phyloP scores from a whole-genome alignment of 2,797 vertebrate genomes.

The Enteromius thamalakanensis region DNA sequence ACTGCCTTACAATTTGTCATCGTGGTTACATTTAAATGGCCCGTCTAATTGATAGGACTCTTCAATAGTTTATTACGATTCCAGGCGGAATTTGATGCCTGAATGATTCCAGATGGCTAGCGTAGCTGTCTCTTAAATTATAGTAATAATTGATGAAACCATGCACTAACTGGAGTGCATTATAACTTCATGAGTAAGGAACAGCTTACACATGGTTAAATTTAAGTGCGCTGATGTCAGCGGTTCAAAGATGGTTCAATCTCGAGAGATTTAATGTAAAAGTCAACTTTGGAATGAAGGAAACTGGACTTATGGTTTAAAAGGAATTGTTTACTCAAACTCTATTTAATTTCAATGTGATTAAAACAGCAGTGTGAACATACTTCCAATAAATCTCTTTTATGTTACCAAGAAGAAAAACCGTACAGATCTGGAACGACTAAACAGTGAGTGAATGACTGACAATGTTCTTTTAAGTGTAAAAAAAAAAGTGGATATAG shows the following conservation, averaged over 20 bases:
- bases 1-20: conserved; percentile 28
- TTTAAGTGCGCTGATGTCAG: conserved; percentile 39
- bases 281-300: conserved; percentile 5
- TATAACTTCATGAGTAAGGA: conserved; percentile 45
- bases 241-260: conserved; percentile 39
- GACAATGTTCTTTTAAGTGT: neutral
- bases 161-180: conserved; percentile 36
- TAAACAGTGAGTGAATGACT: neutral
- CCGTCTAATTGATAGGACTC: conserved; percentile 46
- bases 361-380: neutral
- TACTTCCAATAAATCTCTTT: neutral
- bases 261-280: conserved; percentile 38
- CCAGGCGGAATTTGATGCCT: conserved; percentile 39
- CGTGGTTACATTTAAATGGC: conserved; percentile 34
- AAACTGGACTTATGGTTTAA: conserved; percentile 12
- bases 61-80: conserved; percentile 48
- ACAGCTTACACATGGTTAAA: conserved; percentile 50
- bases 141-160: conserved; percentile 52
- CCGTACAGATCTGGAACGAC: neutral
- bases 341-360: neutral
- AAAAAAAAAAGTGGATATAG: neutral
- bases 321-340: neutral
- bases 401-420: neutral
- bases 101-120: conserved; percentile 54
- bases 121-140: conserved; percentile 44